Evolutionary conservation across 2,113 vertebrate genomes (phyloP).

Genomic region (Notarius lentiginosus): DNA sequence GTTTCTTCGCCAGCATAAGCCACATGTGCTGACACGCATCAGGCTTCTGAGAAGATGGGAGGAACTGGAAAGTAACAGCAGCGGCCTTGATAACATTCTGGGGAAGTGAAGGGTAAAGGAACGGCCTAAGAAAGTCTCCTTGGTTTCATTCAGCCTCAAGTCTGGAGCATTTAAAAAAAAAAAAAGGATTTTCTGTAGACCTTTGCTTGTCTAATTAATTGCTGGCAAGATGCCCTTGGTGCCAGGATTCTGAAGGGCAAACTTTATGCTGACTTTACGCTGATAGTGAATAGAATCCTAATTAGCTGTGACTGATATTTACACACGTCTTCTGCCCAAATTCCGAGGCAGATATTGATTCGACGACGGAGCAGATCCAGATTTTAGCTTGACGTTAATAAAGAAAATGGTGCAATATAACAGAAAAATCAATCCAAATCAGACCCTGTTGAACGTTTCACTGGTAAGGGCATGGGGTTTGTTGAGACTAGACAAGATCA

Average conservation of each 20-base stretch:
- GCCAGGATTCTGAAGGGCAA: slow-evolving; percentile 28
- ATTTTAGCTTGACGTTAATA: neutral
- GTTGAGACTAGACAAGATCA: neutral
- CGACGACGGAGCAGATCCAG: neutral
- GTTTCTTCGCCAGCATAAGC: neutral
- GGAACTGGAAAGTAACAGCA: neutral
- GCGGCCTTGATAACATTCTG: neutral
- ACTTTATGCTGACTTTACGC: neutral
- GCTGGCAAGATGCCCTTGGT: slow-evolving; percentile 16
- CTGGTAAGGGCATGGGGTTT: neutral
- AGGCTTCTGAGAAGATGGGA: neutral
- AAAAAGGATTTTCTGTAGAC: neutral
- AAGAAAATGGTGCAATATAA: neutral
- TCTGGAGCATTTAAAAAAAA: neutral
- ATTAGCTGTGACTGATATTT: slow-evolving; percentile 13
- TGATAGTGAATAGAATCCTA: slow-evolving; percentile 18
- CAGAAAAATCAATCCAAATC: neutral
- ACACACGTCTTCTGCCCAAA: slow-evolving; percentile 17
- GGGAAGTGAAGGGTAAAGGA: neutral
- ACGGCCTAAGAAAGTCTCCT: neutral
- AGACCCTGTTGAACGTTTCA: neutral
- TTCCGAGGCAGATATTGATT: slow-evolving; percentile 4
- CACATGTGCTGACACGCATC: neutral
- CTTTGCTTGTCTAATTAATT: slow-evolving; percentile 22
- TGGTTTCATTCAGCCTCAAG: neutral